Evolutionary conservation across 2,113 vertebrate species (phyloP), one percentile per base, ranked within the genome.

Genomic region (Daphoenositta chrysoptera): DNA sequence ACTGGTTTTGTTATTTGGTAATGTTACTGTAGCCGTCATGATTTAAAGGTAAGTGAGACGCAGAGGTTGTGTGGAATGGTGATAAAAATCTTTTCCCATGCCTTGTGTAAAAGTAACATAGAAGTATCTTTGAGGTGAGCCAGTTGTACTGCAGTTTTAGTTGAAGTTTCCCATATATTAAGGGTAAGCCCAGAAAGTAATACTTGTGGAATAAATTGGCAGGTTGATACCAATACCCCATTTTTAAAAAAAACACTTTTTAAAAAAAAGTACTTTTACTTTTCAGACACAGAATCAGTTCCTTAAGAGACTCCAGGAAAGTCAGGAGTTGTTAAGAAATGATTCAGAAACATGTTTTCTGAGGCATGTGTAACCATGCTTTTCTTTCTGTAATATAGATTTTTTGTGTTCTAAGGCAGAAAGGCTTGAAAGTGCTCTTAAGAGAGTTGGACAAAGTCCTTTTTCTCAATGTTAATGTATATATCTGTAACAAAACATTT

Each of bases 221-320:
- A 51, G 15, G 10, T 78, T 68, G 20, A 73, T 82, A 18, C 12
- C 42, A 88, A 63, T 45, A 83, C 3, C 8, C 3, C 4, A 7
- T 64, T 64, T n/a, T n/a, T n/a, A n/a, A 40, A 40, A 40, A 40
- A 40, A 40, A 40, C n/a, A n/a, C n/a, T n/a, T 21, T 9, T 1
- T 2, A 17, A 44, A 61, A 42, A 28, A 30, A 10, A n/a, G n/a
- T 0, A 5, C 15, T n/a, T 42, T 31, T 21, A 39, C 7, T 76
- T 85, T 80, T 79, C 65, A 75, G 51, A 35, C 13, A 26, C 14
- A 17, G 31, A 69, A 44, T 70, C 18, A 8, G 11, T 76, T 69
- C n/a, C 45, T 81, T 47, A 35, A 68, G 20, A 48, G 10, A 75
- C 31, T 83, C 13, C 27, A 71, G 30, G 15, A 31, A 47, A 42